Evolutionary conservation across 1,140 invertebrate genomes (phyloP).

Genomic region (Nephila pilipes): DNA sequence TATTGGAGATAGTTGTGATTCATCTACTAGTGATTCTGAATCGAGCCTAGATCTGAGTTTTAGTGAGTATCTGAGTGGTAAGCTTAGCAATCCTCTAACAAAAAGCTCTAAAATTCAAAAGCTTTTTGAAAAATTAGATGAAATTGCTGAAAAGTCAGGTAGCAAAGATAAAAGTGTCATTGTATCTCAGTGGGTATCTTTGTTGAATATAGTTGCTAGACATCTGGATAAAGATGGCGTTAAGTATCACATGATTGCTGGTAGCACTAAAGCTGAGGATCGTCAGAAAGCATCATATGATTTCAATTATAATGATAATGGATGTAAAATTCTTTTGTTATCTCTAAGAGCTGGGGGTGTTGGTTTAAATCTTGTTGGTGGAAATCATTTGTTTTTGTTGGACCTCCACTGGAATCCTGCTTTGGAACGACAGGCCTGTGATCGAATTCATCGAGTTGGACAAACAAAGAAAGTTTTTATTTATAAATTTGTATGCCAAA

Average conservation of each 20-base stretch:
- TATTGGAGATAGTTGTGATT: not conserved
- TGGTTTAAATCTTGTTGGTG: constrained; percentile 98
- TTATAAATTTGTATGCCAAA: constrained; percentile 94
- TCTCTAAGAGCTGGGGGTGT: constrained; percentile 98
- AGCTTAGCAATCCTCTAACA: not conserved
- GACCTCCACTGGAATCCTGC: constrained; percentile 99
- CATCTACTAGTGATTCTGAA: not conserved
- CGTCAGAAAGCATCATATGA: constrained; percentile 83
- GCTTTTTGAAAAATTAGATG: constrained; percentile 22
- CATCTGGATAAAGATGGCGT: constrained; percentile 84
- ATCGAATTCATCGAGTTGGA: constrained; percentile 92
- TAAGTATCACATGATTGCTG: constrained; percentile 85
- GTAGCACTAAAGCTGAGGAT: constrained; percentile 81
- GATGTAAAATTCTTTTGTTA: constrained; percentile 90
- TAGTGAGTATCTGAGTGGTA: not conserved
- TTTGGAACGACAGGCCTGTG: constrained; percentile 97
- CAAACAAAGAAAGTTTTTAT: constrained; percentile 88
- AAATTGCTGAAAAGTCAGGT: constrained; percentile 43
- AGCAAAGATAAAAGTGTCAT: constrained; percentile 84
- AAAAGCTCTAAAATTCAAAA: constrained; percentile 60
- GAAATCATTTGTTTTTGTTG: constrained; percentile 92
- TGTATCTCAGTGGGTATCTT: constrained; percentile 93
- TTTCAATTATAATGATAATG: constrained; percentile 86
- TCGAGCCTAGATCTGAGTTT: constrained; percentile 45
- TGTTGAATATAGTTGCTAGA: constrained; percentile 86